Base-by-base conservation (phyloP, 1,140 invertebrate genomes). In the Pseudomyrmex pallidus region DNA sequence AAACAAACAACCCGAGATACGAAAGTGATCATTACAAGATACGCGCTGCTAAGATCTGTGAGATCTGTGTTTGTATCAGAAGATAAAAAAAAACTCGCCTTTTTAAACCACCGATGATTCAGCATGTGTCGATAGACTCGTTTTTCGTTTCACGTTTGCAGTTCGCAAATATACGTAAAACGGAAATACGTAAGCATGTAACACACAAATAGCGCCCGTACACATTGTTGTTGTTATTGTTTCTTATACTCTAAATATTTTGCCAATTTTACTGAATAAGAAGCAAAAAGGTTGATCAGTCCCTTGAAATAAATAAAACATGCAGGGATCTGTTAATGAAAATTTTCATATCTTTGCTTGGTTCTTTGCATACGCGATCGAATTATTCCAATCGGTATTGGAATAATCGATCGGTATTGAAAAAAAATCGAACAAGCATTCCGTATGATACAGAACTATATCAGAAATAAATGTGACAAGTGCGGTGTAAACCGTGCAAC, bases 21-120 rank as follows among this genome's bases (percentile, higher is more conserved):
- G 5, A 63, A 64, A 64, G 48, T 2, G 5, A 54, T 64, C 22
- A 64, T 35, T 35, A 35, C 1, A 35, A 74, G 12, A 7, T 52
- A 48, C 48, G 12, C 20, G 12, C 20, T 64, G 61, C 7, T 52
- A 52, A 15, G 22, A 74, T 52, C 61, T 52, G 59, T 66, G 7
- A 17, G 50, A 25, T 52, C 7, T 66, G 52, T 66, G 64, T 17
- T 35, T 35, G 35, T 35, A 35, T 35, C 5, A 25, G 25, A 25
- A 25, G 2, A 25, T n/a, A 35, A 35, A 35, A 35, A 35, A 52
- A 3, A 52, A 52, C 35, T n/a, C 22, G 22, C n/a, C 50, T 25
- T 66, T 35, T 54, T 66, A 64, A 52, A n/a, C 48, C 62, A 77
- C 74, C 74, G 62, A 76, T 76, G 12, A 64, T 74, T 64, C 20